These are phyloP conservation scores for Vicugna pacos DNA, from an alignment of 2,113 vertebrate genomes.

Conservation along the genomic window DNA sequence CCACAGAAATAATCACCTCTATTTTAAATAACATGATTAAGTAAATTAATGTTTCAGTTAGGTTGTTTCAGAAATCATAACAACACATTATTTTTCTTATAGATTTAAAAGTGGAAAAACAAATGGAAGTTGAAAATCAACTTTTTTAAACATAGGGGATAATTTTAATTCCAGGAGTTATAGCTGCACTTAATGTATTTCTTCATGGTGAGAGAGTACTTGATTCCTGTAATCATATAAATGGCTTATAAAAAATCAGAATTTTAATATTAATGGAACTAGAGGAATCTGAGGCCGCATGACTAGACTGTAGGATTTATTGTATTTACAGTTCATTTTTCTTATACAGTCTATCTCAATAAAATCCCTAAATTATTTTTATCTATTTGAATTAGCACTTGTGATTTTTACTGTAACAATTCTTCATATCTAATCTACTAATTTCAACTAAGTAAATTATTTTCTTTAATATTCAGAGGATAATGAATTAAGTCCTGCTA, in stretches of 20 bases:
- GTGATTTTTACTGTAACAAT: background rate
- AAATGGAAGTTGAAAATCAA: background rate
- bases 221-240: background rate
- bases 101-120: constrained; percentile 5
- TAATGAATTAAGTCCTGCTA: background rate
- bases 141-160: background rate
- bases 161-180: constrained; percentile 8
- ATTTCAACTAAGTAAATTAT: background rate
- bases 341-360: constrained; percentile 7
- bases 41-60: background rate
- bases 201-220: background rate
- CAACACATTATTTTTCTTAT: background rate
- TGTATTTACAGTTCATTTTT: background rate
- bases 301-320: background rate
- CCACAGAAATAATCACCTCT: background rate
- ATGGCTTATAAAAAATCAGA: background rate
- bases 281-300: background rate
- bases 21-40: constrained; percentile 20
- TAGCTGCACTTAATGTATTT: background rate
- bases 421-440: background rate
- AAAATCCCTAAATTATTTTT: constrained; percentile 51
- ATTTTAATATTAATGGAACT: background rate
- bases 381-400: constrained; percentile 6
- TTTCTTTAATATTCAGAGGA: background rate
- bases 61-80: background rate